Base-by-base conservation (phyloP, 2,797 vertebrate genomes). In the Limosa lapponica region DNA sequence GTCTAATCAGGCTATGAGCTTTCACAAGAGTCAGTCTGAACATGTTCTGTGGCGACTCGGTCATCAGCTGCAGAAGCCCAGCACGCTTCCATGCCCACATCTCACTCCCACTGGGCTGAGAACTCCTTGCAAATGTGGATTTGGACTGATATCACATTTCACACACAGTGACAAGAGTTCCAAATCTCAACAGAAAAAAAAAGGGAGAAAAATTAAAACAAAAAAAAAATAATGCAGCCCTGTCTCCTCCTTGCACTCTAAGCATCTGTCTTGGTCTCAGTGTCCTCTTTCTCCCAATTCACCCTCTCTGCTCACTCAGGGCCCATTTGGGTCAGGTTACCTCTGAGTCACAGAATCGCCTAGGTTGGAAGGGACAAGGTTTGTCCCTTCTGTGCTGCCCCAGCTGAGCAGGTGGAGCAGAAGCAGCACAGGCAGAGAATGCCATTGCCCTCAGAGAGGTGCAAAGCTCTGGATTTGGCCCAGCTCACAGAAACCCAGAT, bases 41-140 rank as follows among this genome's bases (percentile, higher is more conserved):
- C 22, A 11, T 6, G 10, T 24, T 78, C 22, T 34, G 30, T 59
- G 22, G 30, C 0, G 0, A 64, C 49, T 36, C 1, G 0, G 17
- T 19, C 62, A 70, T 23, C 62, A 72, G 49, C 41, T 69, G 57
- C 4, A 0, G 27, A 70, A 79, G 22, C 28, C 55, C 57, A 86
- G 72, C 55, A 74, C 4, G 3, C 13, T 55, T 69, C 32, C 1
- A 0, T 39, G 59, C 27, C 32, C 32, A 34, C 4, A 5, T 39
- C 17, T 61, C 2, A 1, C n/a, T 67, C 25, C 43, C n/a, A 19
- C 37, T 17, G 30, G 32, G 14, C 32, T 11, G 12, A 69, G 41
- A 73, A 64, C 25, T 44, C 24, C 44, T 82, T 55, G 36, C 23
- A 85, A 28, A n/a, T 14, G 9, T 5, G 5, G 58, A 54, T 59